These are phyloP conservation scores for Panthera tigris DNA, from an alignment of 2,113 vertebrate genomes.

Conservation along the genomic window DNA sequence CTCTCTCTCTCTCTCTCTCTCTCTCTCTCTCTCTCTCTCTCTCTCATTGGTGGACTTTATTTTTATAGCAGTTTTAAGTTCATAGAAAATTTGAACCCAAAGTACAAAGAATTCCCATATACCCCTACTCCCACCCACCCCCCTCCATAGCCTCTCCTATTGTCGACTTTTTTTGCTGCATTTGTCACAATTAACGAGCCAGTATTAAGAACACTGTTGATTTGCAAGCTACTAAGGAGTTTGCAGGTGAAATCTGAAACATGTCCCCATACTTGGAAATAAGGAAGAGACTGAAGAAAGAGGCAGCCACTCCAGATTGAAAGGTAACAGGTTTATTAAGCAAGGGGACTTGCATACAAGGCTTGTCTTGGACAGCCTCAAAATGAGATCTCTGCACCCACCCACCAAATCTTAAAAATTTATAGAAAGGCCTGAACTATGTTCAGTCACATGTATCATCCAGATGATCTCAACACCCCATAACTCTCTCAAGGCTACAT, in stretches of 20 bases:
- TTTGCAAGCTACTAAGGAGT: background rate
- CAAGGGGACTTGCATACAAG: background rate
- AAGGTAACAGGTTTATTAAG: background rate
- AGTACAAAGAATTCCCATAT: background rate
- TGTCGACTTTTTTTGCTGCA: background rate
- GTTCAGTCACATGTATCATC: background rate
- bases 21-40: background rate
- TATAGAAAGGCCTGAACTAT: background rate
- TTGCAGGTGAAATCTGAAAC: background rate
- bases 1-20: background rate
- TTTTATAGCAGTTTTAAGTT: background rate
- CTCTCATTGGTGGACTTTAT: background rate
- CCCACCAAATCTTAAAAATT: background rate
- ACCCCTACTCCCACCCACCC: background rate
- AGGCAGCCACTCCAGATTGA: background rate
- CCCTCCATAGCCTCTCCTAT: background rate
- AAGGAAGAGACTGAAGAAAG: background rate
- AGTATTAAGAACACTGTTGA: background rate
- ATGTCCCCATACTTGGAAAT: background rate
- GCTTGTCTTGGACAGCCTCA: background rate
- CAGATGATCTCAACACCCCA: background rate
- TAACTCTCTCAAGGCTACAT: background rate
- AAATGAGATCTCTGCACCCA: background rate
- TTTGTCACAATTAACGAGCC: background rate
- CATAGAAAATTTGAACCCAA: background rate